A percentile compares a stretch with the other conserved stretches of the same genome.
Evolutionary conservation across 1,140 invertebrate species (phyloP).

Genomic region (Scaptodrosophila lebanonensis): DNA sequence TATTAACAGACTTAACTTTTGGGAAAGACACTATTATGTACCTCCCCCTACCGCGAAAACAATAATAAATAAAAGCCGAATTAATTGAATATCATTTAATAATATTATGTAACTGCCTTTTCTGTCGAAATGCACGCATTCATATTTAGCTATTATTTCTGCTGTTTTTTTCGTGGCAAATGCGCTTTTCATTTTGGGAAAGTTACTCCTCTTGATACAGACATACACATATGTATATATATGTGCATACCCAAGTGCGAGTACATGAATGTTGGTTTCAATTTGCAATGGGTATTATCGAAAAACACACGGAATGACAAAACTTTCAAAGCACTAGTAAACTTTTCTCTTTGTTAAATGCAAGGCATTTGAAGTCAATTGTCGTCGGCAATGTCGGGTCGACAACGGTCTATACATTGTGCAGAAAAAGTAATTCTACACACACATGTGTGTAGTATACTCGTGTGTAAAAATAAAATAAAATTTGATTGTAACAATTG

Average conservation of each 20-base stretch:
- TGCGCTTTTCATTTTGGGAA: slow-evolving; percentile 70
- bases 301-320: slow-evolving; percentile 42
- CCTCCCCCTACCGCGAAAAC: too few relatives aligned
- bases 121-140: too few relatives aligned
- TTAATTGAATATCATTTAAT: too few relatives aligned
- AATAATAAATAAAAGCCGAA: too few relatives aligned
- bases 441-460: not conserved
- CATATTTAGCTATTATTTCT: not conserved
- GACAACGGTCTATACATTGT: slow-evolving; percentile 21
- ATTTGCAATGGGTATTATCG: slow-evolving; percentile 69
- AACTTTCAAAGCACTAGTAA: slow-evolving; percentile 60
- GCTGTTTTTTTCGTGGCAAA: slow-evolving; percentile 9
- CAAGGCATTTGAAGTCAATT: slow-evolving; percentile 68
- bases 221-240: too few relatives aligned
- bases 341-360: slow-evolving; percentile 58
- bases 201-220: slow-evolving; percentile 37
- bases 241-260: too few relatives aligned
- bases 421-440: slow-evolving; percentile 54
- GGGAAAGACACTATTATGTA: too few relatives aligned
- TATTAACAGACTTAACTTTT: too few relatives aligned
- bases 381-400: slow-evolving; percentile 42
- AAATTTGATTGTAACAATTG: slow-evolving; percentile 69
- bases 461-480: slow-evolving; percentile 49
- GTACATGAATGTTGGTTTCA: too few relatives aligned
- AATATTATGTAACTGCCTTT: too few relatives aligned